Base-by-base conservation (phyloP, 1,140 invertebrate genomes). In the Drosophila ohnishii region DNA sequence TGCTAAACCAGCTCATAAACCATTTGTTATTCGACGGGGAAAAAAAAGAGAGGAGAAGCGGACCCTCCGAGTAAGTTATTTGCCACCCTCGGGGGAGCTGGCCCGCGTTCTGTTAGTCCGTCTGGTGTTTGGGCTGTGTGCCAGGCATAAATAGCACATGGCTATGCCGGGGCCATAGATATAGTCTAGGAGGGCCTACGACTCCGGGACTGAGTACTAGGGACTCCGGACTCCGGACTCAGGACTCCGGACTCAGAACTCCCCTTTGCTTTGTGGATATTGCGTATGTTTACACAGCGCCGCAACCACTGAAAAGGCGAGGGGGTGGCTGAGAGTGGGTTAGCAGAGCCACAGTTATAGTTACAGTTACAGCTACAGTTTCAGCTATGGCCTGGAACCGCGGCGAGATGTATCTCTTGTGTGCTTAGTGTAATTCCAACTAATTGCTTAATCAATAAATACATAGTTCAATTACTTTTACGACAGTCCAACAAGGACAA, bases 371-470 rank as follows among this genome's bases (percentile, higher is more conserved):
- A 25, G 28, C 9, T 47, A 45, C 53, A 63, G 35, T 13, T 16
- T 47, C 28, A 47, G 39, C 16, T 19, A 34, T 19, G 32, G 50
- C 61, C 22, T 16, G 37, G 40, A 42, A 22, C 63, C 55, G 42
- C 55, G 30, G 9, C 3, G 53, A 50, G 60, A 60, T 75, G 72
- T 75, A 61, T 80, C 67, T 71, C 22, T 35, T 80, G 60, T 85
- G 50, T 61, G 56, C 48, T 55, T 53, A 45, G 78, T 86, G 82
- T 86, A 85, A 87, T 78, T 78, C 66, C 51, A 72, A 69, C 75
- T 86, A 86, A 86, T 87, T 87, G 82, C 71, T 82, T 87, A 86
- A 86, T 86, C 83, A 87, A 86, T 86, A 86, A 67, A 61, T 40
- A 76, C 56, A 57, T 61, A 73, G 59, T 81, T 86, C 69, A 81